Percentiles rank a stretch among this genome's conserved stretches.
Conservation (phyloP, 2,113 vertebrate species). For the Macroglossus sobrinus region DNA sequence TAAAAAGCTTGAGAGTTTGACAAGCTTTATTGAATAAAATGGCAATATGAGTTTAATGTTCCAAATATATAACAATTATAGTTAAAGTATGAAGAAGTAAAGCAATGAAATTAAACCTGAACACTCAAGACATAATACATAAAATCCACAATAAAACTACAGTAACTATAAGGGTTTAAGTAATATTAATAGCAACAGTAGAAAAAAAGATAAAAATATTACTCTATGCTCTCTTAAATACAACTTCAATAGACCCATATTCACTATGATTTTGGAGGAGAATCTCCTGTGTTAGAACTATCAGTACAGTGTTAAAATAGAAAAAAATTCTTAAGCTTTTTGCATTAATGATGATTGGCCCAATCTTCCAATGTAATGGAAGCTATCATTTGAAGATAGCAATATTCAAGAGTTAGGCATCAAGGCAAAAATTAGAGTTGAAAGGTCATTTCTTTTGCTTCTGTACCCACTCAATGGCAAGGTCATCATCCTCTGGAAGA, state of each 20-base stretch:
- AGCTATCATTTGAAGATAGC: not conserved
- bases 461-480: not conserved
- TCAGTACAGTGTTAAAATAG: not conserved
- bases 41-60: slow-evolving; percentile 12
- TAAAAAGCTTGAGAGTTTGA: not conserved
- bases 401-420: not conserved
- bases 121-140: not conserved
- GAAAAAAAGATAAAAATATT: not conserved
- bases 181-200: not conserved
- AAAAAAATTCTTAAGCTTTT: not conserved
- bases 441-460: not conserved
- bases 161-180: not conserved
- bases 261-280: not conserved
- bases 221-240: not conserved
- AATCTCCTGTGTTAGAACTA: not conserved
- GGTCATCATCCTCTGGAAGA: not conserved
- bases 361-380: not conserved
- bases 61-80: not conserved
- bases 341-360: not conserved
- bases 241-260: not conserved
- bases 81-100: slow-evolving; percentile 34
- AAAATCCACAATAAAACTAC: not conserved
- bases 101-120: not conserved
- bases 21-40: not conserved
- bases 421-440: not conserved